Evolutionary conservation across 2,888 invertebrate species (phyloP).

Genomic region (Hybos culiciformis): DNA sequence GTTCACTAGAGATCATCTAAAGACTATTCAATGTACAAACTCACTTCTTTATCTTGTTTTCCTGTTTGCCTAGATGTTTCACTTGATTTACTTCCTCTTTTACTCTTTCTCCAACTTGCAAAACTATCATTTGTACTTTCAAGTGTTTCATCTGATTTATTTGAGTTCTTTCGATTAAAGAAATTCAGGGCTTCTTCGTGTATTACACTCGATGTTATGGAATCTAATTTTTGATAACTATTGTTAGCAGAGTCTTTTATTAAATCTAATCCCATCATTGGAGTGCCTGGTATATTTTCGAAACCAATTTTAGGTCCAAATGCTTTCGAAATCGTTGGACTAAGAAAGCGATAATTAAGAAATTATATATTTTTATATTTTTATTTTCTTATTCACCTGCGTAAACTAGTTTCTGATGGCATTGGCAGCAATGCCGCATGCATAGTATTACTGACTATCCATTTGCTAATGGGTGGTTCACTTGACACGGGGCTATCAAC

Average conservation of each 20-base stretch:
- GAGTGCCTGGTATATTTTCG: conserved; percentile 35
- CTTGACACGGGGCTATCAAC: background rate
- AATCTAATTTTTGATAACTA: conserved; percentile 18
- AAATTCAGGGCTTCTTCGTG: conserved; percentile 18
- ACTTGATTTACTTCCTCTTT: conserved; percentile 23
- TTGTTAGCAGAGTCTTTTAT: conserved; percentile 15
- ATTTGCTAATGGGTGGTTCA: background rate
- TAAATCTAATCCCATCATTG: conserved; percentile 28
- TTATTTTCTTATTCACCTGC: background rate
- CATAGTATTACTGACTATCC: background rate
- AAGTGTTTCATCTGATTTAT: conserved; percentile 17
- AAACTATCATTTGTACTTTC: conserved; percentile 24
- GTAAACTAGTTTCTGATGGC: background rate
- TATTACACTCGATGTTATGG: conserved; percentile 22
- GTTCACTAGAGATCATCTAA: background rate
- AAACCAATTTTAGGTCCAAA: conserved; percentile 39
- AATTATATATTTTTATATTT: background rate
- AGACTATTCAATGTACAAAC: background rate
- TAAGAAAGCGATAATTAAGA: conserved; percentile 9
- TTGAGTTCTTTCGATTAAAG: conserved; percentile 20
- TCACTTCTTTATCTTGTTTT: conserved; percentile 32
- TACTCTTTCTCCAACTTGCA: conserved; percentile 26
- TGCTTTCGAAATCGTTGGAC: conserved; percentile 34
- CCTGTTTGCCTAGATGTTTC: conserved; percentile 26
- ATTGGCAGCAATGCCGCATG: background rate